Percentiles rank a stretch among this genome's conserved stretches.
phyloP scores from a whole-genome alignment of 2,888 invertebrate genomes.

The Oscheius sp. region DNA sequence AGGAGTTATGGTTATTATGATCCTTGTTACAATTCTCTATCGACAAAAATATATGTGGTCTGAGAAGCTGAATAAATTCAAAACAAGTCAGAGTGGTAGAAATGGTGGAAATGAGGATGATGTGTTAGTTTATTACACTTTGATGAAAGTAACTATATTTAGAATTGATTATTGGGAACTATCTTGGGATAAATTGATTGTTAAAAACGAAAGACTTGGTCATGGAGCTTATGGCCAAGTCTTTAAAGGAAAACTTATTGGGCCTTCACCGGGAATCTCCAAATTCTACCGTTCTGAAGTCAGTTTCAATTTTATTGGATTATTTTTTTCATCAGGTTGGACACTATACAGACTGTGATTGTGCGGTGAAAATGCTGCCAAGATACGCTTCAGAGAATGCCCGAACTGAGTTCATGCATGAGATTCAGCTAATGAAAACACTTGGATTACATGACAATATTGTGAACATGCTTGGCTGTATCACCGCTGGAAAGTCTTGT shows the following conservation, averaged over 20 bases:
- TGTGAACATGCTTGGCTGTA: conserved; percentile 67
- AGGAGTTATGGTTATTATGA: conserved; percentile 57
- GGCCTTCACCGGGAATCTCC: conserved; percentile 60
- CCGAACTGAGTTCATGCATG: conserved; percentile 56
- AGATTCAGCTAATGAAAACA: conserved; percentile 65
- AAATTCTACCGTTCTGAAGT: conserved; percentile 52
- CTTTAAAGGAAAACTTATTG: conserved; percentile 60
- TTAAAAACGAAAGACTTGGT: conserved; percentile 63
- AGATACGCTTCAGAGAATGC: conserved; percentile 59
- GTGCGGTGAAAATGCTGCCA: conserved; percentile 61
- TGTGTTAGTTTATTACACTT: conserved; percentile 35
- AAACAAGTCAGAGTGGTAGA: conserved; percentile 36
- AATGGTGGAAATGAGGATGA: conserved; percentile 39
- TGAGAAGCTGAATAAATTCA: conserved; percentile 55
- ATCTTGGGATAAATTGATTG: conserved; percentile 59
- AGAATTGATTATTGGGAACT: conserved; percentile 65
- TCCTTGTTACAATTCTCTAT: conserved; percentile 58
- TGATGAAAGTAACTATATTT: neutral
- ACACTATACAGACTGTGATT: conserved; percentile 44
- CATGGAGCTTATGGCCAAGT: conserved; percentile 65
- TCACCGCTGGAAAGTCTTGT: conserved; percentile 52
- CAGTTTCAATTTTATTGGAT: neutral
- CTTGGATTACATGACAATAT: conserved; percentile 64
- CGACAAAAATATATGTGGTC: conserved; percentile 62
- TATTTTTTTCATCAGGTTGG: neutral